Evolutionary conservation across 1,140 invertebrate genomes (phyloP).

Genomic region (Dryas iulia): DNA sequence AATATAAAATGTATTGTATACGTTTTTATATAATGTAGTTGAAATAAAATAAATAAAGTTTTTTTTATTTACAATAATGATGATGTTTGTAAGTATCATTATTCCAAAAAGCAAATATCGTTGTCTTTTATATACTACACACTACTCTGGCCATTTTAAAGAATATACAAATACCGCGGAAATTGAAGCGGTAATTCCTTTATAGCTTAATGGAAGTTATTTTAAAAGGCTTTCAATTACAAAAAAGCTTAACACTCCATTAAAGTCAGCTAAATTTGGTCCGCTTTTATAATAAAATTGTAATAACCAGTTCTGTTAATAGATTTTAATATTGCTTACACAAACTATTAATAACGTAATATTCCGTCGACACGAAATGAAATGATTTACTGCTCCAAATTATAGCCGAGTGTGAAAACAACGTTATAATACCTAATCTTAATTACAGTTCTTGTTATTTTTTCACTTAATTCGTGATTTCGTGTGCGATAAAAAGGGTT

Average conservation of each 20-base stretch:
- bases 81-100: too few species aligned
- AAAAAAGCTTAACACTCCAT: neutral
- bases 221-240: neutral
- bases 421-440: neutral
- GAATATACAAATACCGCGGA: too few species aligned
- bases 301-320: neutral
- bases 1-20: neutral
- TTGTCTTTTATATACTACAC: too few species aligned
- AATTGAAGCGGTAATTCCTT: neutral
- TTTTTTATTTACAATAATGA: neutral
- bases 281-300: neutral
- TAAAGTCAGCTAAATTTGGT: neutral
- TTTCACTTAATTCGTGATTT: neutral
- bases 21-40: neutral
- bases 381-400: conserved; percentile 8
- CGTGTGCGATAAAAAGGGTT: neutral
- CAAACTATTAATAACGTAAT: neutral
- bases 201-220: neutral
- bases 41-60: neutral
- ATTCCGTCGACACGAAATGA: neutral
- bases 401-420: neutral
- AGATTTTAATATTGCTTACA: neutral
- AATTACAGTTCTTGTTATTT: neutral
- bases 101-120: too few species aligned
- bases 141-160: too few species aligned